These are phyloP conservation scores for Sinhomidia bicolor DNA, from an alignment of 2,888 invertebrate species.

Conservation along the genomic window DNA sequence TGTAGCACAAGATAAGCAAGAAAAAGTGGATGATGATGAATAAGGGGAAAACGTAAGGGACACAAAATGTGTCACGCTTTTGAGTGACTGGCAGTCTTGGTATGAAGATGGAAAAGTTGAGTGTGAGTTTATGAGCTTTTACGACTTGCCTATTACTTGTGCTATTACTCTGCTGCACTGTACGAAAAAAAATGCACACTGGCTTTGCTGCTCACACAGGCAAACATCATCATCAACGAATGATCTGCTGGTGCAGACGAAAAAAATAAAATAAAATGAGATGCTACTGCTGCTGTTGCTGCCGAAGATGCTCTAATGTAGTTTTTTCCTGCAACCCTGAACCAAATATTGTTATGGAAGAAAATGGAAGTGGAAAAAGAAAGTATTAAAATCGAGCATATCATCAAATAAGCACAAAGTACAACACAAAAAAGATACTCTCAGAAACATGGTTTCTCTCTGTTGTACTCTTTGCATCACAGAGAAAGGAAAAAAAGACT, in stretches of 20 bases:
- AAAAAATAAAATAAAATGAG: too few relatives aligned
- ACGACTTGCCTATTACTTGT: constrained; percentile 66
- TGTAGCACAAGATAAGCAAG: constrained; percentile 69
- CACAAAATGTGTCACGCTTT: constrained; percentile 72
- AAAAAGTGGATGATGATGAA: constrained; percentile 25
- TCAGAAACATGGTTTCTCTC: neutral
- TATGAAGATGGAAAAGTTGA: constrained; percentile 36
- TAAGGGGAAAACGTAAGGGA: constrained; percentile 54
- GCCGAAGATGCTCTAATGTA: too few relatives aligned
- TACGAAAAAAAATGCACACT: neutral
- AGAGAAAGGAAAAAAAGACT: too few relatives aligned
- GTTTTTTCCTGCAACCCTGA: neutral
- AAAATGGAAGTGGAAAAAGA: neutral
- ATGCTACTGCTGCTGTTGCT: too few relatives aligned
- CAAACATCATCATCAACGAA: too few relatives aligned
- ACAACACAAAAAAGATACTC: neutral
- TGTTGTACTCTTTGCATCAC: too few relatives aligned
- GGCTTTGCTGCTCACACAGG: neutral
- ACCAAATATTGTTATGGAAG: neutral
- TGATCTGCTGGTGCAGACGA: too few relatives aligned
- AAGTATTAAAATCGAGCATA: neutral
- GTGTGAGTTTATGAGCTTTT: constrained; percentile 73
- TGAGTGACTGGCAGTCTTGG: constrained; percentile 66
- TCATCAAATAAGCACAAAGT: neutral
- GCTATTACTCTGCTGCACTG: constrained; percentile 11